phyloP scores from a whole-genome alignment of 1,140 invertebrate species.

The Contarinia nasturtii region DNA sequence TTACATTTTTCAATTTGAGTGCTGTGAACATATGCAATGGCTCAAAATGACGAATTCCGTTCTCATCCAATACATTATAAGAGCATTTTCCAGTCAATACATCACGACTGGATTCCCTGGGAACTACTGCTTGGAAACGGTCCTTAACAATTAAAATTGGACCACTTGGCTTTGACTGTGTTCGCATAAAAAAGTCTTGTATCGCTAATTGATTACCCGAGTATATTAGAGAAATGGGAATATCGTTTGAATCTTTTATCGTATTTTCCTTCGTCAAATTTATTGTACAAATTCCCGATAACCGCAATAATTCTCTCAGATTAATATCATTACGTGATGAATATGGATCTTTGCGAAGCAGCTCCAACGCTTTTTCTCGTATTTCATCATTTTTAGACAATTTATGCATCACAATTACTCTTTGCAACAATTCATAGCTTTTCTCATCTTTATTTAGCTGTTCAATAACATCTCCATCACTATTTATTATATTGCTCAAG shows the following conservation, averaged over 20 bases:
- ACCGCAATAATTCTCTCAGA: conserved; percentile 42
- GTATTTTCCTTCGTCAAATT: conserved; percentile 38
- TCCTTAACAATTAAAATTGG: conserved; percentile 56
- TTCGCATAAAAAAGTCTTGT: conserved; percentile 49
- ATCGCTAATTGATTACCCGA: conserved; percentile 49
- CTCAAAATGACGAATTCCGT: conserved; percentile 55
- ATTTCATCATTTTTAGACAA: not conserved
- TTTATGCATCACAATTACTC: not conserved
- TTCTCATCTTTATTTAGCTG: not conserved
- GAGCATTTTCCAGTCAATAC: conserved; percentile 54
- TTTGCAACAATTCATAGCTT: not conserved
- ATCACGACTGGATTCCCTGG: conserved; percentile 46
- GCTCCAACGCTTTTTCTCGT: not conserved
- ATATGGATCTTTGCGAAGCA: conserved; percentile 39
- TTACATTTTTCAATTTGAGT: conserved; percentile 30
- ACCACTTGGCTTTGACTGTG: conserved; percentile 28
- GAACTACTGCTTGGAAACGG: conserved; percentile 56
- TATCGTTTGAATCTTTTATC: conserved; percentile 39
- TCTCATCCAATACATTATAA: conserved; percentile 57
- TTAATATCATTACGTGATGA: conserved; percentile 42
- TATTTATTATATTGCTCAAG: not conserved
- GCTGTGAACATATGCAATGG: conserved; percentile 52
- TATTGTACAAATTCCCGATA: conserved; percentile 44
- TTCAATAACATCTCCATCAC: not conserved
- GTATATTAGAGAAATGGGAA: conserved; percentile 40